A percentile compares a stretch with the other conserved stretches of the same genome.
phyloP scores from a whole-genome alignment of 2,113 vertebrate species.

The Saccopteryx bilineata region DNA sequence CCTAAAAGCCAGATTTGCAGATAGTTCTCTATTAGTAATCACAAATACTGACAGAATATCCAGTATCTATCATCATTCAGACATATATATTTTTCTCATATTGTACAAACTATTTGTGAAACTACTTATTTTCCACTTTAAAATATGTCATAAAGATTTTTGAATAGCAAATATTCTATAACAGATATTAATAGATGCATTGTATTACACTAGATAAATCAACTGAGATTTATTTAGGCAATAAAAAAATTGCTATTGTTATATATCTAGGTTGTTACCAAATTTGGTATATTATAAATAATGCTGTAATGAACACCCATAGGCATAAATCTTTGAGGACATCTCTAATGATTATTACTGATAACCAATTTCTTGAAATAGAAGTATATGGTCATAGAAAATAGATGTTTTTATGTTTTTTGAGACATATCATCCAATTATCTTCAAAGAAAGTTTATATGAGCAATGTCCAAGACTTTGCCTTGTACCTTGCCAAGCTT shows the following conservation, averaged over 20 bases:
- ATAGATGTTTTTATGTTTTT: neutral
- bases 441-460: neutral
- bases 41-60: neutral
- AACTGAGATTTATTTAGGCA: constrained; percentile 19
- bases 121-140: neutral
- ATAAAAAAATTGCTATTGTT: neutral
- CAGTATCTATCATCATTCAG: neutral
- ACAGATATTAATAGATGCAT: constrained; percentile 29
- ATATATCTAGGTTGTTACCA: neutral
- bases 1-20: neutral
- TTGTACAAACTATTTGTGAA: neutral
- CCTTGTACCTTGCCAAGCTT: neutral
- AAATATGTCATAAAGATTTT: constrained; percentile 24
- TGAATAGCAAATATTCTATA: neutral
- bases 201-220: neutral
- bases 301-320: neutral
- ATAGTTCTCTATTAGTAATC: neutral
- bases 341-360: neutral
- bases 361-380: neutral
- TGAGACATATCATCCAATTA: neutral
- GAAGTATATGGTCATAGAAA: neutral
- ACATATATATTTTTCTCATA: neutral
- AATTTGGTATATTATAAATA: constrained; percentile 39
- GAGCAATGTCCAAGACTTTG: neutral
- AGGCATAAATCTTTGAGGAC: constrained; percentile 20